Evolutionary conservation across 1,140 invertebrate genomes (phyloP), one percentile per base, ranked within the genome.

Genomic region (Drosophila bocqueti): DNA sequence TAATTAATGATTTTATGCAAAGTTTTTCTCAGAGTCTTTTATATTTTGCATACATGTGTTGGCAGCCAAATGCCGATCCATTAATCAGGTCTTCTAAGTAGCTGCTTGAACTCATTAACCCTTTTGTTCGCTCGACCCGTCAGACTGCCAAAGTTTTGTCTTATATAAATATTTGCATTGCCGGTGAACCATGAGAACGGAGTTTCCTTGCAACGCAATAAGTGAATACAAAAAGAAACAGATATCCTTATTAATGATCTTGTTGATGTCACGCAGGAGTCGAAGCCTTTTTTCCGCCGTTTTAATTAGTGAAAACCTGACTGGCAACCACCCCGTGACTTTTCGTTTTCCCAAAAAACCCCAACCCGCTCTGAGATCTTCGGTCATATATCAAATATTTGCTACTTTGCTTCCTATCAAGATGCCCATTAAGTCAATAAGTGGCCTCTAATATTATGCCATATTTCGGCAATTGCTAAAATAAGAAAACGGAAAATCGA

Each of bases 141-240:
- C 79, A 72, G 83, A 72, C 82, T 67, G 36, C 24, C 66, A 83
- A 83, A 76, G 72, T 85, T 63, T 76, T 78, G 63, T 71, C 84
- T 89, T 89, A 85, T 91, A 82, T 89, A 91, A 91, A 91, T 91
- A 91, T 91, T 91, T 91, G 89, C 84, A 90, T 91, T 91, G 75
- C 61, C 34, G 34, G 34, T 11, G 4, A 13, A 36, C 34, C 78
- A 62, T 55, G 71, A 75, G 73, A 76, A 80, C 60, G 54, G 13
- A 54, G 49, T 65, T 68, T 64, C 3, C 45, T 49, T 60, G 68
- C 67, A 50, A 40, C 71, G 71, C 71, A 73, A 73, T 73, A 73
- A 31, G 9, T 18, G 67, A 50, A 50, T 9, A 73, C 46, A 61
- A 16, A 46, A 66, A 64, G 59, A 72, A 67, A 65, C 60, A 69